Evolutionary conservation across 2,113 vertebrate species (phyloP).

Genomic region (Alaudala cheleensis): DNA sequence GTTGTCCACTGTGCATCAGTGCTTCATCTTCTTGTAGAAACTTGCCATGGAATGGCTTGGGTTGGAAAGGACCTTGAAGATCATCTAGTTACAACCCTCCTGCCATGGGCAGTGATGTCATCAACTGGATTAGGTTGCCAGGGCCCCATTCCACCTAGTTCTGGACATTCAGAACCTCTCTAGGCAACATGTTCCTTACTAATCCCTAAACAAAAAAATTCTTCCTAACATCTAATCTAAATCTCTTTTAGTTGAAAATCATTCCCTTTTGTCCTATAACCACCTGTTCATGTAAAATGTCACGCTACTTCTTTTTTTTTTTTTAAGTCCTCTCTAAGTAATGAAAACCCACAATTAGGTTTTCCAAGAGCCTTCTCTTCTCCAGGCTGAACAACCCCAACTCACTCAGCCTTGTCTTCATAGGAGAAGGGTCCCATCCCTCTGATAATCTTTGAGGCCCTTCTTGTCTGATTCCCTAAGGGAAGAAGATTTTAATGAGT

Average conservation of each 20-base stretch:
- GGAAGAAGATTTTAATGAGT: not conserved
- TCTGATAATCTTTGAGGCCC: not conserved
- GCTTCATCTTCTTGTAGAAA: not conserved
- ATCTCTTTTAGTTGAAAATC: not conserved
- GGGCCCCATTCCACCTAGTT: not conserved
- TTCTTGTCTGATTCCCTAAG: not conserved
- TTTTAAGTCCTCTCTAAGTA: not conserved
- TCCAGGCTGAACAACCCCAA: not conserved
- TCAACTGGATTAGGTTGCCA: not conserved
- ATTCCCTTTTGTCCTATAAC: not conserved
- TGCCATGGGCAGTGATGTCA: not conserved
- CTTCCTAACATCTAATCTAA: not conserved
- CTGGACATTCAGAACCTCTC: not conserved
- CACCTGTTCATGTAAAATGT: not conserved
- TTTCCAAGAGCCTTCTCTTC: not conserved
- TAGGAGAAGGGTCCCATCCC: not conserved
- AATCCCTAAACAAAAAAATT: not conserved
- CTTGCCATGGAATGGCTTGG: not conserved
- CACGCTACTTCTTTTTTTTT: not conserved
- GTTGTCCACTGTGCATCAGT: not conserved
- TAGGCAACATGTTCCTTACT: not conserved
- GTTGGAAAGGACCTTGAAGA: not conserved
- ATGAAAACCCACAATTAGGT: not conserved
- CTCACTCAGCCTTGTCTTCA: not conserved
- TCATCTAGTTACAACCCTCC: accelerated